Evolutionary conservation across 1,140 invertebrate genomes (phyloP).

Genomic region (Chironomus tepperi): DNA sequence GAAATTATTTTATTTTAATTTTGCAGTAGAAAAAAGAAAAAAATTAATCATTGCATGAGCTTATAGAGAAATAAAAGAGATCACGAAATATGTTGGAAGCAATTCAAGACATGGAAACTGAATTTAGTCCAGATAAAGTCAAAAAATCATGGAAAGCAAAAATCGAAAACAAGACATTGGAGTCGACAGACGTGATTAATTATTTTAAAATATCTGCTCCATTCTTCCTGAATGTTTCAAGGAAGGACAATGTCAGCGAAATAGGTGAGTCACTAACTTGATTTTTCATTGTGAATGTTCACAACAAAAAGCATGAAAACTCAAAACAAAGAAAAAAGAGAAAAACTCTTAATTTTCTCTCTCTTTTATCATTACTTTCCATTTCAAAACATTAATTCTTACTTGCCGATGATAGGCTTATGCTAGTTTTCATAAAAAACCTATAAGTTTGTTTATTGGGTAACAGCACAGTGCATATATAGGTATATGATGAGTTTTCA

Average conservation of each 20-base stretch:
- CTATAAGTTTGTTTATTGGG: not conserved
- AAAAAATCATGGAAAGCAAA: conserved; percentile 1
- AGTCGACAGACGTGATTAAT: not conserved
- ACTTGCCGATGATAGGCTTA: not conserved
- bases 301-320: not conserved
- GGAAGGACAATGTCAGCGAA: not conserved
- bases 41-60: too few species aligned
- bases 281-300: not conserved
- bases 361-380: not conserved
- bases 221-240: not conserved
- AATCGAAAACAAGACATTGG: not conserved
- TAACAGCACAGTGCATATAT: not conserved
- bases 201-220: conserved; percentile 20
- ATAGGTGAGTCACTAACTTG: not conserved
- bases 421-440: not conserved
- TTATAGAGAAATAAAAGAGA: too few species aligned
- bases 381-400: not conserved
- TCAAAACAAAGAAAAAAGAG: not conserved
- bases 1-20: too few species aligned
- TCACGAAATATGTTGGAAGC: not conserved
- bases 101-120: not conserved
- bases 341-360: not conserved
- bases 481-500: not conserved
- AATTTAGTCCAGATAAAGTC: not conserved
- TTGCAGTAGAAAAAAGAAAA: too few species aligned